A percentile compares a stretch with the other conserved stretches of the same genome.
These are phyloP conservation scores for Enhydra lutris DNA, from an alignment of 2,113 vertebrate species.

Conservation along the genomic window DNA sequence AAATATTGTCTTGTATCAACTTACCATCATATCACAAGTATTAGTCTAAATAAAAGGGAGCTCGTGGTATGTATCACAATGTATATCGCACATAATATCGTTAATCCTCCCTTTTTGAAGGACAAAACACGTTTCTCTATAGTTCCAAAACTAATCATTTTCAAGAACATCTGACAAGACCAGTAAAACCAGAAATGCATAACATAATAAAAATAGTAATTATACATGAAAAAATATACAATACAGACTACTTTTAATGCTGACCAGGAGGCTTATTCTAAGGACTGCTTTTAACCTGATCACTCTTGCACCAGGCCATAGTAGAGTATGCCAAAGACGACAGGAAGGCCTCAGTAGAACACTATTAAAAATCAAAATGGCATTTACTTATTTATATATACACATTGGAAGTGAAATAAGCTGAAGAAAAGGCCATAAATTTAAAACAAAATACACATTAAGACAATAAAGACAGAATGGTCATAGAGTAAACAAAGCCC, in stretches of 20 bases:
- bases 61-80: neutral
- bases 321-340: neutral
- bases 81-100: neutral
- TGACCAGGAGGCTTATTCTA: neutral
- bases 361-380: neutral
- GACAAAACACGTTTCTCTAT: constrained; percentile 44
- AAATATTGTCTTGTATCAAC: constrained; percentile 16
- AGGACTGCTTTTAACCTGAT: constrained; percentile 29
- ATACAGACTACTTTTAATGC: constrained; percentile 28
- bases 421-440: neutral
- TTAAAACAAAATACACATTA: constrained; percentile 28
- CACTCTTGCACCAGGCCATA: neutral
- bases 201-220: constrained; percentile 65
- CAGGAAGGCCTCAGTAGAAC: neutral
- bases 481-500: neutral
- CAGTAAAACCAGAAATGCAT: constrained; percentile 52
- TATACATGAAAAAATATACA: constrained; percentile 62
- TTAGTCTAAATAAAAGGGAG: neutral
- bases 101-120: constrained; percentile 15
- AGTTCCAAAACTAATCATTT: constrained; percentile 51
- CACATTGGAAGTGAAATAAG: neutral
- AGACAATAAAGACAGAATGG: neutral
- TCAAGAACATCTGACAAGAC: constrained; percentile 40
- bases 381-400: neutral
- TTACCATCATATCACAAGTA: neutral